Conservation (phyloP, 2,797 vertebrate species). For the Amblyopsis hoosieri region DNA sequence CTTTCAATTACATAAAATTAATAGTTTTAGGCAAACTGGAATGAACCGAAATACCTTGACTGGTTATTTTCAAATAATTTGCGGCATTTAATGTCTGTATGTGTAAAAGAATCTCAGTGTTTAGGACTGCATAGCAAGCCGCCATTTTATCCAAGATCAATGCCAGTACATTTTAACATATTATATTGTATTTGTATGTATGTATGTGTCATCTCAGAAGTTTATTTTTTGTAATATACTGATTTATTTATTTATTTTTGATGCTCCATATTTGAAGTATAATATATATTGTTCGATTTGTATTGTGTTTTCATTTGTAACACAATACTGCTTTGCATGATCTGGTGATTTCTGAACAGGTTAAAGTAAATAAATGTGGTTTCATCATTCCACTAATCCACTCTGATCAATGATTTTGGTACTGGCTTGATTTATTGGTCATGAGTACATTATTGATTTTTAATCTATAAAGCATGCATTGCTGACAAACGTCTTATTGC, state of each 20-base stretch:
- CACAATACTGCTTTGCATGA: constrained; percentile 88
- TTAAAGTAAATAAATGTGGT: constrained; percentile 87
- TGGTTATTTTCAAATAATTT: constrained; percentile 48
- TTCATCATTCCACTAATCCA: constrained; percentile 77
- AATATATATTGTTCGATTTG: constrained; percentile 72
- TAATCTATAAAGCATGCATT: neutral
- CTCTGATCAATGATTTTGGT: constrained; percentile 12
- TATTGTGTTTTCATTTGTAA: constrained; percentile 78
- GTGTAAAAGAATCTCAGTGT: constrained; percentile 27
- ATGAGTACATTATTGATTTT: neutral
- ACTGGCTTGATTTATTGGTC: constrained; percentile 2
- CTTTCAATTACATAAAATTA: neutral
- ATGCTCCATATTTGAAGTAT: constrained; percentile 70
- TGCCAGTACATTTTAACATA: constrained; percentile 66
- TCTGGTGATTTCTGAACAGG: constrained; percentile 79
- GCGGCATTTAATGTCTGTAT: constrained; percentile 48
- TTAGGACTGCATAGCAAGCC: constrained; percentile 45
- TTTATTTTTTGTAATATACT: constrained; percentile 75
- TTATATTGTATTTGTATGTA: constrained; percentile 63
- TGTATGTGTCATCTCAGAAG: constrained; percentile 76
- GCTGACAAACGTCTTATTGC: too few species aligned
- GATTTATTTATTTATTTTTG: constrained; percentile 65
- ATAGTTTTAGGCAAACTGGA: constrained; percentile 38
- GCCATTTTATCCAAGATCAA: constrained; percentile 62
- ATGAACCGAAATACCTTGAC: constrained; percentile 43